Base-by-base conservation (phyloP, 1,140 invertebrate genomes). In the Himalopsyche phryganea region DNA sequence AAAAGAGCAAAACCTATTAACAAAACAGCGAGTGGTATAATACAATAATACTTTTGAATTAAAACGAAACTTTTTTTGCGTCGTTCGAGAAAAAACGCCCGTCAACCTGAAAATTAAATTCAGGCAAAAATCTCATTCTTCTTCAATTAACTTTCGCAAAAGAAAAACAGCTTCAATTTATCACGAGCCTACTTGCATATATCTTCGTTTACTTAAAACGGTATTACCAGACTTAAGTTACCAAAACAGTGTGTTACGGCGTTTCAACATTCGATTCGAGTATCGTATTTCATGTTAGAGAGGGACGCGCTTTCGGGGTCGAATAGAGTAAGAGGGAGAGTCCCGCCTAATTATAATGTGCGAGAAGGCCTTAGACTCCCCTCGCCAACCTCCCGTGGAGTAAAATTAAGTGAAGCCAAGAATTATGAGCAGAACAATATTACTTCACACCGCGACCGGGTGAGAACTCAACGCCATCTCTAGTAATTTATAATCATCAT, bases 371-470 rank as follows among this genome's bases (percentile, higher is more conserved):
- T 19, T 49, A 57, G 45, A 51, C 44, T 38, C 50, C 38, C 17
- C 35, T 28, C 44, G 32, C 45, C 48, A 52, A 57, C 60, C 60
- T 35, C 60, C 60, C 60, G 54, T 54, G 53, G 60, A 33, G 60
- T 32, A 40, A 63, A 63, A 63, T 63, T 63, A 63, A 63, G 61
- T 50, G 61, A 63, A 63, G 61, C 56, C 61, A 63, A 63, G 61
- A 63, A 63, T 63, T 63, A 63, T 63, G 61, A 63, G 61, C 61
- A 13, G 56, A 63, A 63, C 61, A 63, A 63, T 63, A 63, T 63
- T 63, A 63, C 60, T 63, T 55, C 54, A 53, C 54, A 57, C 60
- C 55, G 60, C 50, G 51, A 60, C 51, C 54, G 55, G 36, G 44
- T 17, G 56, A 50, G 51, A 44, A 54, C 50, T 54, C 50, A 50